Evolutionary conservation across 2,113 vertebrate species (phyloP), one percentile per base, ranked within the genome.

Genomic region (Caretta caretta): DNA sequence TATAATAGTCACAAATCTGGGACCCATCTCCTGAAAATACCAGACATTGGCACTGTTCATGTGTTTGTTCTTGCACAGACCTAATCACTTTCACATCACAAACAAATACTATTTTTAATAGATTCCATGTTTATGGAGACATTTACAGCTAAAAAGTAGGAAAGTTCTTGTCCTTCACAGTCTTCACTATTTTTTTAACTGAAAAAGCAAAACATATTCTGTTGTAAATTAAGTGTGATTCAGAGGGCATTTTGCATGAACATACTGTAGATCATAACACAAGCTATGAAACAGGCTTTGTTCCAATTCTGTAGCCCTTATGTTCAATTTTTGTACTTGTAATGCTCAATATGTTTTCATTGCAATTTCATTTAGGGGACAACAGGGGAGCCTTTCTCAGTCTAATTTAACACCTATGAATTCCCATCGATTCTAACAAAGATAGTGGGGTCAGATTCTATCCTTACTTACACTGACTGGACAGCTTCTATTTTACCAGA

Each of bases 201-300:
- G 88, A 89, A 97, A 96, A 90, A 94, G 91, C 80, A 88, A 80
- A 92, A 86, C 35, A 95, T 76, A 88, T 96, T 97, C 96, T 96
- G 96, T 92, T 95, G 96, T 82, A 94, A 97, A 97, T 97, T 96
- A 97, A 96, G 94, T 94, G 92, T 1, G 69, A 97, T 97, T 97
- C 97, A 96, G 53, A 19, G 94, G 96, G 93, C 95, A 75, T 96
- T 94, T 91, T 92, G 85, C 83, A 92, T 2, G 24, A 92, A 42
- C 11, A 0, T 1, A 0, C 93, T 94, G 92, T 95, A 94, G 95
- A 95, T 51, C 31, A 76, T 82, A 49, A 72, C 78, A 96, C 91
- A 89, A 94, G 93, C 93, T 87, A 89, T 97, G 94, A 96, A 98
- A 96, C 87, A 94, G 92, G 96, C 97, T 96, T 97, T 97, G 97